phyloP scores from a whole-genome alignment of 2,888 invertebrate genomes.

The Plagiodera versicolora region DNA sequence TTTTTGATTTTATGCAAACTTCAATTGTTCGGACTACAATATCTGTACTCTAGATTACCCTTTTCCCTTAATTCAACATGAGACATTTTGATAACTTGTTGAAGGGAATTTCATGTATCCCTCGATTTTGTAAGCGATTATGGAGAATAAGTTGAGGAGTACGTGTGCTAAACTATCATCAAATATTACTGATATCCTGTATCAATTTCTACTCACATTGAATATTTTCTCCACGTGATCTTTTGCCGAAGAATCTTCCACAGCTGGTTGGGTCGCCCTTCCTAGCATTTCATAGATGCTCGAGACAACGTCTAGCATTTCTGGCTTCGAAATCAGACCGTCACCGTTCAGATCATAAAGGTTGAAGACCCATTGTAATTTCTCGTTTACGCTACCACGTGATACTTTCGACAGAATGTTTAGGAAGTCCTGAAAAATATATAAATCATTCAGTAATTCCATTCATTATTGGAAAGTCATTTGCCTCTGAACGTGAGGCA shows the following conservation, averaged over 20 bases:
- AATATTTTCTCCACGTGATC: conserved; percentile 87
- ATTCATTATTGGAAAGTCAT: too few species aligned
- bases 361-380: conserved; percentile 86
- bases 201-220: conserved; percentile 66
- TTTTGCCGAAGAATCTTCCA: conserved; percentile 71
- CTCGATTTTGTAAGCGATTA: too few species aligned
- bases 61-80: too few species aligned
- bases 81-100: too few species aligned
- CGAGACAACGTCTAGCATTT: conserved; percentile 81
- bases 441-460: too few species aligned
- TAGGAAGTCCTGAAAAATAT: conserved; percentile 75
- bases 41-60: too few species aligned
- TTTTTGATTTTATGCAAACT: too few species aligned
- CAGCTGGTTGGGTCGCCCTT: conserved; percentile 72
- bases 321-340: conserved; percentile 79
- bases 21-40: too few species aligned
- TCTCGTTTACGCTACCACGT: conserved; percentile 80
- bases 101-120: too few species aligned
- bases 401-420: conserved; percentile 82
- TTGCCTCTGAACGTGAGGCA: too few species aligned
- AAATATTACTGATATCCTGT: neutral
- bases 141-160: too few species aligned
- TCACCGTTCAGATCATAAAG: conserved; percentile 87
- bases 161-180: too few species aligned
- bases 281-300: conserved; percentile 89